Evolutionary conservation across 1,140 invertebrate species (phyloP).

Genomic region (Archivesica marissinica): DNA sequence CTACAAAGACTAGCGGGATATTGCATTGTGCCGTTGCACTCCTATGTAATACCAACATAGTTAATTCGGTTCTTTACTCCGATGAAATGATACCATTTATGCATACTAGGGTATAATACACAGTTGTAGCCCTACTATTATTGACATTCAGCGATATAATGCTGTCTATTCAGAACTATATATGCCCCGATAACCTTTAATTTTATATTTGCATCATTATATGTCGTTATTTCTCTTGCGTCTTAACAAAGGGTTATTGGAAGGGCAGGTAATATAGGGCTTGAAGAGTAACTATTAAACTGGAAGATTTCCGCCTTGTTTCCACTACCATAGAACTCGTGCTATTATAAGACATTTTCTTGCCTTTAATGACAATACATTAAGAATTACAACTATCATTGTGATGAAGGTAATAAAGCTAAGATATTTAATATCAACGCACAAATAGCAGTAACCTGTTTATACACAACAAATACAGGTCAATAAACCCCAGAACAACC

Average conservation of each 20-base stretch:
- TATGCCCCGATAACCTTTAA: slow-evolving; percentile 28
- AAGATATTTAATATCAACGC: no score
- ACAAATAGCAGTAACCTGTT: no score
- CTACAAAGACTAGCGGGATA: background rate
- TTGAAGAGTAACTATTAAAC: slow-evolving; percentile 21
- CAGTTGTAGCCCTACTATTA: slow-evolving; percentile 27
- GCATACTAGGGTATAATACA: slow-evolving; percentile 11
- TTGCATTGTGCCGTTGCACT: slow-evolving; percentile 29
- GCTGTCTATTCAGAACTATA: background rate
- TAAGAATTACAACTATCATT: no score
- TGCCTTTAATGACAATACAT: no score
- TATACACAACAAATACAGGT: no score
- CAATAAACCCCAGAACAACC: no score
- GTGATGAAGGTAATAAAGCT: no score
- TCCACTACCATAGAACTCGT: slow-evolving; percentile 11
- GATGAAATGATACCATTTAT: slow-evolving; percentile 39
- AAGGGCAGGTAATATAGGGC: background rate
- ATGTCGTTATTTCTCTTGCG: background rate
- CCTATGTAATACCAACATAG: background rate
- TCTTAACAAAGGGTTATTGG: background rate
- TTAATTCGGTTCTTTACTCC: slow-evolving; percentile 11
- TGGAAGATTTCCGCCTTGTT: background rate
- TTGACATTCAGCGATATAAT: background rate
- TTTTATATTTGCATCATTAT: slow-evolving; percentile 41
- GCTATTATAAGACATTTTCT: slow-evolving; percentile 13